phyloP scores from a whole-genome alignment of 2,888 invertebrate species.

The Aporophyla lueneburgensis region DNA sequence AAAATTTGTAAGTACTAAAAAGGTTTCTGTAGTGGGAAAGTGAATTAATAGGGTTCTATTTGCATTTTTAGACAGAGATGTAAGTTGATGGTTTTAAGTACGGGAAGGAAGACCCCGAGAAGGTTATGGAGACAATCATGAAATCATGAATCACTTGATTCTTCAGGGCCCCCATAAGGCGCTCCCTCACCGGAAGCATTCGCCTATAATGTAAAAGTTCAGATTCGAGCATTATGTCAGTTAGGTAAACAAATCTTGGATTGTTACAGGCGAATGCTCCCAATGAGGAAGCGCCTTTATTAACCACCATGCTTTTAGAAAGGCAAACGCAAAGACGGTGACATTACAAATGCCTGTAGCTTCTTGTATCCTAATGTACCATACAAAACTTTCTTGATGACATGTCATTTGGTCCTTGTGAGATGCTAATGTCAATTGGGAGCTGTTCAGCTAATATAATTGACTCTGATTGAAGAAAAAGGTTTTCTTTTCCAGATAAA shows the following conservation, averaged over 20 bases:
- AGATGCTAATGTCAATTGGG: not conserved
- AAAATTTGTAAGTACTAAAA: constrained; percentile 44
- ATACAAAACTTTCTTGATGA: not conserved
- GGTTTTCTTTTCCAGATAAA: constrained; percentile 29
- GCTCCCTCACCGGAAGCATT: not conserved
- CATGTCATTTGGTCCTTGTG: not conserved
- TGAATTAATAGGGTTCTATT: not conserved
- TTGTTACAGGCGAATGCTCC: not conserved
- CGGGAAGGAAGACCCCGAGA: not conserved
- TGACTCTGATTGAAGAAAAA: not conserved
- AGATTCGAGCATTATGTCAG: too few species aligned
- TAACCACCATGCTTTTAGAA: not conserved
- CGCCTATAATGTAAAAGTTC: not conserved
- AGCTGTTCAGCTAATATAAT: not conserved
- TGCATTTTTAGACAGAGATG: not conserved
- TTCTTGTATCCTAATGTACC: not conserved
- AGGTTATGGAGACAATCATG: too few species aligned
- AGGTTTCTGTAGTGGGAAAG: not conserved
- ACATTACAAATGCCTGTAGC: not conserved
- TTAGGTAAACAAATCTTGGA: too few species aligned
- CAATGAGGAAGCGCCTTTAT: too few species aligned
- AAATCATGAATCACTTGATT: too few species aligned
- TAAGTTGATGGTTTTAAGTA: too few species aligned
- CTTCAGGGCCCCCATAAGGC: too few species aligned
- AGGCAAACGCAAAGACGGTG: not conserved